Base-by-base conservation (phyloP, 2,888 invertebrate species). In the Helobdella robusta region DNA sequence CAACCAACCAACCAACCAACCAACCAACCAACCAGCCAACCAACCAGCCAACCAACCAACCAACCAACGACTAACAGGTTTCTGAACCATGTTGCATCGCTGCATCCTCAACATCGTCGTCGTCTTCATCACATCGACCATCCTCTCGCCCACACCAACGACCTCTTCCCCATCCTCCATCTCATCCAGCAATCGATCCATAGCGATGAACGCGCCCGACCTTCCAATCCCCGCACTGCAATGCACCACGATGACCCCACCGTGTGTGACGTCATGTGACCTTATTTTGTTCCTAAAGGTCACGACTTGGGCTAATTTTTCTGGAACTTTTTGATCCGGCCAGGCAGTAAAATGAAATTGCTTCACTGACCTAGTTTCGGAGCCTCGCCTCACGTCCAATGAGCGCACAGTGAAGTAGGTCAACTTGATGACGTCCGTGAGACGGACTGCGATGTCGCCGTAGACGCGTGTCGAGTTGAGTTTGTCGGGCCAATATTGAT, bases 211-310 rank as follows among this genome's bases (percentile, higher is more conserved):
- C 4, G 73, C 73, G 0, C 74, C 74, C 32, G 74, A 72, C 34
- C 74, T 65, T 0, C 74, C 74, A 20, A 74, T 73, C 35, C 74
- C 74, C 30, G 74, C 74, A 68, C 71, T 71, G 72, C 72, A 72
- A 63, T 72, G 72, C 28, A 69, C 67, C 0, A 70, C 44, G 23
- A 71, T 63, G 59, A 65, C 44, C 11, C 71, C 71, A 0, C 66
- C 67, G 61, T 71, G 67, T 2, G 66, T 59, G 35, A 61, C 64
- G 67, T 77, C 77, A 67, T 74, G 75, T n/a, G 74, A 72, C 62
- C 77, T 71, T 28, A 78, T 75, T 68, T 77, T 77, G 62, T 76
- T 75, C 40, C 77, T 68, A 63, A 78, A 74, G 48, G 74, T 28
- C 30, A 62, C 5, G 30, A 62, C 20, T 30, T 62, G 62, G 23